These are phyloP conservation scores for Diadumene lineata DNA, from an alignment of 92 coral and sea anemone genomes.

Conservation along the genomic window DNA sequence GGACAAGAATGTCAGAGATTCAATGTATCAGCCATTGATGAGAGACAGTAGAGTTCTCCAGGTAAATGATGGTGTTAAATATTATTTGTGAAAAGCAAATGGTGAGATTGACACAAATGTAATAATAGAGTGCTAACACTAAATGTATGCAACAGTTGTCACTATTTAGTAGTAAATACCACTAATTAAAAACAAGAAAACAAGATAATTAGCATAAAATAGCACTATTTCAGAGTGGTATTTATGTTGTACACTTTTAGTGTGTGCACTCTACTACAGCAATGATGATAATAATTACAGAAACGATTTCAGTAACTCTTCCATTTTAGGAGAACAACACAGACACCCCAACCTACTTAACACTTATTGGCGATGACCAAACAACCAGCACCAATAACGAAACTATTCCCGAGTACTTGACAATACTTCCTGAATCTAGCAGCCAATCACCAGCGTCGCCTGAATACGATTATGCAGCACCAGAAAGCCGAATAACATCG, in stretches of 20 bases:
- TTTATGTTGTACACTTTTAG: no score
- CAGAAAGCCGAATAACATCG: not conserved
- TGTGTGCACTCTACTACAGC: no score
- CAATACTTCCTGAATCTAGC: not conserved
- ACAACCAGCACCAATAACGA: not conserved
- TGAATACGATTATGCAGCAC: constrained; percentile 14
- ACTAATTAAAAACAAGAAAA: no score
- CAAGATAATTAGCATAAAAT: no score
- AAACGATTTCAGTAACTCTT: not conserved
- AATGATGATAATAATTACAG: not conserved
- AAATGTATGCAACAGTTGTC: no score
- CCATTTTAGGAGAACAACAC: not conserved
- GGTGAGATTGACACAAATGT: no score
- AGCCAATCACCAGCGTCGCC: constrained; percentile 7
- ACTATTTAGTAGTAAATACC: no score
- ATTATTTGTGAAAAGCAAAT: not conserved
- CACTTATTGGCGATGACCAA: constrained; percentile 7
- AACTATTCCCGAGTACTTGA: constrained; percentile 16
- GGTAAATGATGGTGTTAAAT: not conserved
- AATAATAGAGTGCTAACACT: no score
- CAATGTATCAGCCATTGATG: constrained; percentile 22
- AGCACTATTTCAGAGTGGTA: no score
- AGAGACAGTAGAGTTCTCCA: not conserved
- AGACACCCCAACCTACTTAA: constrained; percentile 15
- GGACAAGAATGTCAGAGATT: not conserved